A percentile compares a stretch with the other conserved stretches of the same genome.
Evolutionary conservation across 2,113 vertebrate species (phyloP).

Genomic region (Athene noctua): DNA sequence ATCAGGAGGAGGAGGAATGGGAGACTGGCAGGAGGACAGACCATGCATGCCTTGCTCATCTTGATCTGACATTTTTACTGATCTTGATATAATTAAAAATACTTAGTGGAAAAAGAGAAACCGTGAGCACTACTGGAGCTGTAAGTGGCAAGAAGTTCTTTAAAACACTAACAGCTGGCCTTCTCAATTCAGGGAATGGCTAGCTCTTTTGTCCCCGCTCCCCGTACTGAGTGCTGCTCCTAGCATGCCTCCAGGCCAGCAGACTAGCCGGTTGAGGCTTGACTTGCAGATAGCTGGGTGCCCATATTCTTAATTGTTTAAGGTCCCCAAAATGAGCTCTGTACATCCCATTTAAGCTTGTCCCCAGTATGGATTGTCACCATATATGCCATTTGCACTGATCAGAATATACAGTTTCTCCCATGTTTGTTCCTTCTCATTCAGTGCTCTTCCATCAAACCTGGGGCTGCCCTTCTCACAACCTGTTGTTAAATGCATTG

Average conservation of each 20-base stretch:
- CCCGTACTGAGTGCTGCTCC: not conserved
- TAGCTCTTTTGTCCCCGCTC: not conserved
- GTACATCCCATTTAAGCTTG: not conserved
- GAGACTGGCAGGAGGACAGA: not conserved
- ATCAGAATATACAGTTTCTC: not conserved
- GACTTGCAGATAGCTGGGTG: not conserved
- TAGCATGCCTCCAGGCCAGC: not conserved
- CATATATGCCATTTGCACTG: not conserved
- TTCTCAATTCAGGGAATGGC: not conserved
- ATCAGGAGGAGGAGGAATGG: not conserved
- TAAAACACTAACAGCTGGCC: not conserved
- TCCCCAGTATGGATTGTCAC: not conserved
- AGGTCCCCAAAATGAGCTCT: not conserved
- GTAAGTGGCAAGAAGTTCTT: not conserved
- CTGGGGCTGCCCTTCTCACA: not conserved
- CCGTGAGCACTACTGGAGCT: not conserved
- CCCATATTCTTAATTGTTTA: not conserved
- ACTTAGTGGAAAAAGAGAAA: not conserved
- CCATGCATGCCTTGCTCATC: not conserved
- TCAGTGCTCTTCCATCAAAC: not conserved
- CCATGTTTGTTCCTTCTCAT: not conserved
- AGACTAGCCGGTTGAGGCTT: not conserved
- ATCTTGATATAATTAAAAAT: not conserved
- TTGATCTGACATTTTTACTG: not conserved
- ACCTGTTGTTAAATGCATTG: not conserved